phyloP scores from a whole-genome alignment of 2,888 invertebrate genomes.

The Rotaria sp. region DNA sequence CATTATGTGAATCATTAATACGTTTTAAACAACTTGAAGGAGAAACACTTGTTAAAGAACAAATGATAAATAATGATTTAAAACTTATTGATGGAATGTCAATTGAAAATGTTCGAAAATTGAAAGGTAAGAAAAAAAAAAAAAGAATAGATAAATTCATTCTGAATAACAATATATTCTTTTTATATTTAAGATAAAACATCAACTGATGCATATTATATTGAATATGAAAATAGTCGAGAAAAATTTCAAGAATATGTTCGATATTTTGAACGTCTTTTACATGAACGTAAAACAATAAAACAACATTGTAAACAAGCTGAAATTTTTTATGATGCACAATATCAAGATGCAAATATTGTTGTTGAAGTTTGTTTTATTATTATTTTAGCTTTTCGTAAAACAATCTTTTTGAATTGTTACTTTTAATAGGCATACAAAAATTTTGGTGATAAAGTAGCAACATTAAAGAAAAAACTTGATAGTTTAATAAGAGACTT shows the following conservation, averaged over 20 bases:
- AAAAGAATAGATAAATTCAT: too few species aligned
- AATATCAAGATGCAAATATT: conserved; percentile 39
- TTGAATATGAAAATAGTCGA: conserved; percentile 33
- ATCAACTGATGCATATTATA: conserved; percentile 29
- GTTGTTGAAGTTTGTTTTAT: conserved; percentile 30
- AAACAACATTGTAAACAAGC: conserved; percentile 31
- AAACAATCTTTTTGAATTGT: too few species aligned
- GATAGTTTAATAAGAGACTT: conserved; percentile 37
- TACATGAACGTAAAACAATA: background rate
- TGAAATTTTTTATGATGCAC: conserved; percentile 40
- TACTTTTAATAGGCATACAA: conserved; percentile 32
- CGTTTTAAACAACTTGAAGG: conserved; percentile 4
- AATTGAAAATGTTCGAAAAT: conserved; percentile 29
- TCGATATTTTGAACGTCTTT: conserved; percentile 29
- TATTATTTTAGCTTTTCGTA: background rate
- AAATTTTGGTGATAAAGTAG: conserved; percentile 37
- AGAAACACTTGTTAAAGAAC: conserved; percentile 28
- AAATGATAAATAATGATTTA: background rate
- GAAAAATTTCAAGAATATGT: conserved; percentile 33
- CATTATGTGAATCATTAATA: conserved; percentile 35
- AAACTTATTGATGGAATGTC: background rate
- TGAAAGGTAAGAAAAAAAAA: conserved; percentile 27
- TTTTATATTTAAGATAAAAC: conserved; percentile 20
- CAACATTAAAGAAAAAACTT: conserved; percentile 34
- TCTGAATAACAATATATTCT: too few species aligned